A percentile compares a stretch with the other conserved stretches of the same genome.
phyloP scores from a whole-genome alignment of 2,888 invertebrate species.

The Heteromyza rotundicornis region DNA sequence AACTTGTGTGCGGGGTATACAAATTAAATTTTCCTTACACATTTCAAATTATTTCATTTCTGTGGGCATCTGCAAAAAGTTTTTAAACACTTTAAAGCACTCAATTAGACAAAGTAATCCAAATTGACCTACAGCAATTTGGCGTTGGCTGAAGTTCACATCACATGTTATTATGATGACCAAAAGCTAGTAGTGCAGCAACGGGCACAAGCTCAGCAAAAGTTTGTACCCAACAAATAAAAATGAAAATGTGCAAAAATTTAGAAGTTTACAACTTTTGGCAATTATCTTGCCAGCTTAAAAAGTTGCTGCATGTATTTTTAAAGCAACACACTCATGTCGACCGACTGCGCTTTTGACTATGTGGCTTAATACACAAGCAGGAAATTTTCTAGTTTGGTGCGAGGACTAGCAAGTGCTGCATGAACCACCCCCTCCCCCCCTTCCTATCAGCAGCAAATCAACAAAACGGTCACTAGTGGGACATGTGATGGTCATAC shows the following conservation, averaged over 20 bases:
- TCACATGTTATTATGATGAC: background rate
- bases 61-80: too few species aligned
- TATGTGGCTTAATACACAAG: background rate
- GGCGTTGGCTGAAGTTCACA: background rate
- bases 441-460: too few species aligned
- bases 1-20: too few species aligned
- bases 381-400: background rate
- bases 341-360: background rate
- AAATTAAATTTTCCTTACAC: too few species aligned
- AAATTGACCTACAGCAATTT: background rate
- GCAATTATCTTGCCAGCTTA: constrained; percentile 51
- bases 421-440: too few species aligned
- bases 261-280: constrained; percentile 46
- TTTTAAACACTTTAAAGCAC: constrained; percentile 44
- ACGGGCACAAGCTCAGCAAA: background rate
- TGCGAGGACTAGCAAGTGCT: too few species aligned
- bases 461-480: too few species aligned
- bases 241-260: too few species aligned
- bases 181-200: background rate
- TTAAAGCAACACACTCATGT: background rate
- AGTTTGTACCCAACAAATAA: too few species aligned
- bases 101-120: constrained; percentile 52
- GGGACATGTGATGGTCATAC: background rate
- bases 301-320: constrained; percentile 17
- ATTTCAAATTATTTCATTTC: too few species aligned